Evolutionary conservation across 2,888 invertebrate genomes (phyloP), one percentile per base, ranked within the genome.

Genomic region (Leucoma salicis): DNA sequence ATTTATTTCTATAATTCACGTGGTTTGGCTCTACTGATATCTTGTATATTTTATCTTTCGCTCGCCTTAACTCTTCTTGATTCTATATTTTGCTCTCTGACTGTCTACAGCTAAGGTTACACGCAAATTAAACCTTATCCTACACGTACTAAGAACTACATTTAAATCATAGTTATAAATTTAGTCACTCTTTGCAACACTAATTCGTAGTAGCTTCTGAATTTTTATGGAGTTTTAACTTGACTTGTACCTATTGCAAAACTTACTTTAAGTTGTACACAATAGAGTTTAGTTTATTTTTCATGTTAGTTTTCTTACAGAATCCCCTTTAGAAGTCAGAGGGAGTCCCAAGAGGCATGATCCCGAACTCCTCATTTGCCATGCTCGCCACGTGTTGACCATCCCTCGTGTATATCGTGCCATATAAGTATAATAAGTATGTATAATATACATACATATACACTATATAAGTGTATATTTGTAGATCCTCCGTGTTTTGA

Each of bases 301-400:
- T 59, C 70, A 70, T 70, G 70, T 70, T 75, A 69, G 69, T 69
- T 74, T 84, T 76, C 70, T 76, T 76, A 59, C 58, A 57, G 54
- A 65, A 69, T 55, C 67, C 61, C 69, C 62, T 60, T 63, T 75
- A 68, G 64, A 66, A 77, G 75, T 75, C 77, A 72, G 75, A 85
- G 81, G 79, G 75, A 74, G 74, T 83, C 87, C 83, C 87, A 53
- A 54, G 85, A 78, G 88, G 82, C 81, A 74, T 87, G 87, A 86
- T 84, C 84, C 82, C 82, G 79, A 75, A 78, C 73, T 82, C 69
- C 78, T 80, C 83, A 84, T 88, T 85, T 85, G 86, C 86, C 85
- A 87, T 86, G 81, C 88, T 82, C 84, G 88, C 87, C 89, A 87
- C 87, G 88, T 74, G 78, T 74, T 88, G 87, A 82, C 88, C 86